phyloP scores from a whole-genome alignment of 2,888 invertebrate species.

The Melanotus villosus region DNA sequence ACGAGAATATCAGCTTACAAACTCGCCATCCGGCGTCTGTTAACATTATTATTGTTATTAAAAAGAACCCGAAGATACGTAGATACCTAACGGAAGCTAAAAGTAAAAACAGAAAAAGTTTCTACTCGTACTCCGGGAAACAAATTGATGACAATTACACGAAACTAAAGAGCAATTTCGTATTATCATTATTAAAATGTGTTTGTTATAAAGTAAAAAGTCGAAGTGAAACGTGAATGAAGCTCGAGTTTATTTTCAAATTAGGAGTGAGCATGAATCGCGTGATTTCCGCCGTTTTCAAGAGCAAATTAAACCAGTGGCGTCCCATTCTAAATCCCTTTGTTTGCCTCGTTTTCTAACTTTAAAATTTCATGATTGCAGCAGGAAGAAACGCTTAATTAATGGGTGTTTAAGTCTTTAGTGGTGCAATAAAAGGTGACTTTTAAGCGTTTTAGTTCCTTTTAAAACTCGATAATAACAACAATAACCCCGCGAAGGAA shows the following conservation, averaged over 20 bases:
- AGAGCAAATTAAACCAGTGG: too few relatives aligned
- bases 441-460: neutral
- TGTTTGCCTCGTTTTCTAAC: too few relatives aligned
- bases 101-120: neutral
- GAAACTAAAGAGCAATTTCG: slow-evolving; percentile 3
- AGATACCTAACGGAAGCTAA: too few relatives aligned
- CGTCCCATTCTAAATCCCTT: too few relatives aligned
- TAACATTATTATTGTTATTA: too few relatives aligned
- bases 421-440: neutral
- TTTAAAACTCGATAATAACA: neutral
- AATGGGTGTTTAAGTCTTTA: neutral
- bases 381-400: neutral
- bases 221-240: neutral
- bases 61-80: too few relatives aligned
- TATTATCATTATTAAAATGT: slow-evolving; percentile 10
- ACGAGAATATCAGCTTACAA: neutral
- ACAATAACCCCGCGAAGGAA: neutral
- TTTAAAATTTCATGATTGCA: neutral
- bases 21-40: too few relatives aligned
- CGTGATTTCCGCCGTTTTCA: slow-evolving; percentile 10
- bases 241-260: slow-evolving; percentile 1
- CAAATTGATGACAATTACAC: slow-evolving; percentile 13
- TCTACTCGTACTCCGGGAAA: neutral
- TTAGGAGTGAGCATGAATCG: slow-evolving; percentile 9
- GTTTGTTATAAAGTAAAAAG: slow-evolving; percentile 7